Evolutionary conservation across 2,888 invertebrate genomes (phyloP).

Genomic region (Drosophila mimetica): DNA sequence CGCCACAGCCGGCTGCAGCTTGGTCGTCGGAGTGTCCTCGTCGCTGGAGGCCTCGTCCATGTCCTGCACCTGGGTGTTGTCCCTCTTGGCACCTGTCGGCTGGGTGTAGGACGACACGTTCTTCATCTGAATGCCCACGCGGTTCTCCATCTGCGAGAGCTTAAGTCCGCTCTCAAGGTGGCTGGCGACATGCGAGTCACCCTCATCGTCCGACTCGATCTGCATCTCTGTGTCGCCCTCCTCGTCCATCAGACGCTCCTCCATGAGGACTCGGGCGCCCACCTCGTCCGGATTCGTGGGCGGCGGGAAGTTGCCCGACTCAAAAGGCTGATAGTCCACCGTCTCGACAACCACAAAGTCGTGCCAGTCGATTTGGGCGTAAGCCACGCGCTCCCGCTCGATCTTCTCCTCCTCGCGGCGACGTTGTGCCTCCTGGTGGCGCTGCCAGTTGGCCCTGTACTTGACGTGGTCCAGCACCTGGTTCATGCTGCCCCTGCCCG

Average conservation of each 20-base stretch:
- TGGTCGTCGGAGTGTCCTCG: conserved; percentile 85
- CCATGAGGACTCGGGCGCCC: conserved; percentile 96
- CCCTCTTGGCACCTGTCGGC: conserved; percentile 80
- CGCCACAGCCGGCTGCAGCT: conserved; percentile 80
- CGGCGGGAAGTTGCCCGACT: conserved; percentile 97
- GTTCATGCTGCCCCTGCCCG: conserved; percentile 85
- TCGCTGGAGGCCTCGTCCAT: conserved; percentile 96
- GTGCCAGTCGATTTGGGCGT: conserved; percentile 99
- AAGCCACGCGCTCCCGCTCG: conserved; percentile 96
- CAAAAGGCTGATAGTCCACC: conserved; percentile 98
- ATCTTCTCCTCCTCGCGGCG: conserved; percentile 97
- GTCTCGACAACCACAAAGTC: conserved; percentile 99
- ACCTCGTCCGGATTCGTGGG: conserved; percentile 99
- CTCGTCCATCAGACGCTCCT: conserved; percentile 91
- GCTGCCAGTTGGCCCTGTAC: conserved; percentile 98
- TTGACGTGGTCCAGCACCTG: conserved; percentile 94
- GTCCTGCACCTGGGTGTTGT: conserved; percentile 90
- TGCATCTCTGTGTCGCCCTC: conserved; percentile 95
- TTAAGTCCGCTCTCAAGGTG: conserved; percentile 82
- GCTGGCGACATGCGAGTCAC: conserved; percentile 68
- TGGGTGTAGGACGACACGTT: conserved; percentile 84
- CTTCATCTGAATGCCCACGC: conserved; percentile 84
- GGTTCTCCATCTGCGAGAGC: conserved; percentile 89
- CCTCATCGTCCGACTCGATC: conserved; percentile 93
- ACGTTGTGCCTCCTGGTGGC: conserved; percentile 96